Base-by-base conservation (phyloP, 2,113 vertebrate genomes). In the Carollia perspicillata region DNA sequence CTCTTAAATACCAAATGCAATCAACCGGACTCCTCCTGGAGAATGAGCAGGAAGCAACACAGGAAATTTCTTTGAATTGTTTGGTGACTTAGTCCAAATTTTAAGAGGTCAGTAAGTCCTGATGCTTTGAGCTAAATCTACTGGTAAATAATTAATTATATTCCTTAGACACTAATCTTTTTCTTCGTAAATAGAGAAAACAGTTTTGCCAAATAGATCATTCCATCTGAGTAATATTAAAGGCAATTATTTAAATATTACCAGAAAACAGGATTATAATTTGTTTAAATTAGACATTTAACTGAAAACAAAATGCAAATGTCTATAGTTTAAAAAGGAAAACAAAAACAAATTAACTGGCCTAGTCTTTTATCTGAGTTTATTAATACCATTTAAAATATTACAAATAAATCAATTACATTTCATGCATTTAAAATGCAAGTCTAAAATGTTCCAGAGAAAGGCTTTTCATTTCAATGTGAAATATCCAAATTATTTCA, bases 341-440 rank as follows among this genome's bases (percentile, higher is more conserved):
- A 98, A 97, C 97, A 96, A 98, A 98, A 95, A 97, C 96, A 97
- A 97, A 98, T 71, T 98, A 97, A 95, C 97, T 98, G 97, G 95
- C 98, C 98, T 98, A 98, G 97, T 97, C 97, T 97, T 99, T 98
- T 97, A 97, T 98, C 98, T 98, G 98, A 98, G 98, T 99, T 99
- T 99, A 99, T 99, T 99, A 98, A 99, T 98, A 98, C 99, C 98
- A 98, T 99, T 99, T 99, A 98, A 99, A 99, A 99, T 99, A 98
- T 99, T 99, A 99, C 99, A 99, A 98, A 99, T 99, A 99, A 99
- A 99, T 99, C 99, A 98, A 99, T 98, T 98, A 99, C 99, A 99
- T 98, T 98, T 98, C 98, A 99, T 99, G 99, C 99, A 99, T 99
- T 99, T 99, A 99, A 98, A 99, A 99, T 99, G 99, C 99, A 99